Conservation (phyloP, 2,888 invertebrate species). For the Tenodera sinensis region DNA sequence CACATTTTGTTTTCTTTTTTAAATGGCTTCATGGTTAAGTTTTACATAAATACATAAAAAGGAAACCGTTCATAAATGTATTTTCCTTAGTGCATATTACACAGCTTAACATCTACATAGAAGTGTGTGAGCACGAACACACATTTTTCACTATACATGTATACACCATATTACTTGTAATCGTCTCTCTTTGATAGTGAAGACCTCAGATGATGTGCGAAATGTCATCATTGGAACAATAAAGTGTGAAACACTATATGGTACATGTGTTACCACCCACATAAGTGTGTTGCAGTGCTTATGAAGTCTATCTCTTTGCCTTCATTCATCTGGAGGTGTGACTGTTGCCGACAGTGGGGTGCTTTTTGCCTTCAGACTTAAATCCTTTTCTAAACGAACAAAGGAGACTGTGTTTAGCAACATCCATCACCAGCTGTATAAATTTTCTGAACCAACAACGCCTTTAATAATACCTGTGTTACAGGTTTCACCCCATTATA, state of each 20-base stretch:
- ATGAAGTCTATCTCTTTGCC: constrained; percentile 19
- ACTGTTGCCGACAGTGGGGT: neutral
- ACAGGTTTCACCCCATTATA: constrained; percentile 4
- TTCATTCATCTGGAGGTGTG: constrained; percentile 16
- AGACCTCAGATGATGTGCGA: neutral
- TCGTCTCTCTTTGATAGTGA: no score
- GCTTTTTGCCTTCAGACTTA: neutral
- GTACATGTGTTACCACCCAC: neutral
- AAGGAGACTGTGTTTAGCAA: neutral
- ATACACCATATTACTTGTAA: no score
- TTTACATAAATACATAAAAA: no score
- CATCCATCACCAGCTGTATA: neutral
- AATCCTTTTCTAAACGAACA: neutral
- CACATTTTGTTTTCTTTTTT: neutral
- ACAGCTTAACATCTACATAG: no score
- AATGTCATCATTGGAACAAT: neutral
- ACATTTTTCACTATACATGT: no score
- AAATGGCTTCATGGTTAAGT: no score
- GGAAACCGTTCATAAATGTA: no score
- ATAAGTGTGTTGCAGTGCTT: neutral
- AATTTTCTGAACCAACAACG: neutral
- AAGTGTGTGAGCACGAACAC: no score
- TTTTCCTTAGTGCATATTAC: no score
- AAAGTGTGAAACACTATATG: neutral
- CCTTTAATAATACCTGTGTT: constrained; percentile 1